phyloP scores from a whole-genome alignment of 1,140 invertebrate species.

The Euglossa dilemma region DNA sequence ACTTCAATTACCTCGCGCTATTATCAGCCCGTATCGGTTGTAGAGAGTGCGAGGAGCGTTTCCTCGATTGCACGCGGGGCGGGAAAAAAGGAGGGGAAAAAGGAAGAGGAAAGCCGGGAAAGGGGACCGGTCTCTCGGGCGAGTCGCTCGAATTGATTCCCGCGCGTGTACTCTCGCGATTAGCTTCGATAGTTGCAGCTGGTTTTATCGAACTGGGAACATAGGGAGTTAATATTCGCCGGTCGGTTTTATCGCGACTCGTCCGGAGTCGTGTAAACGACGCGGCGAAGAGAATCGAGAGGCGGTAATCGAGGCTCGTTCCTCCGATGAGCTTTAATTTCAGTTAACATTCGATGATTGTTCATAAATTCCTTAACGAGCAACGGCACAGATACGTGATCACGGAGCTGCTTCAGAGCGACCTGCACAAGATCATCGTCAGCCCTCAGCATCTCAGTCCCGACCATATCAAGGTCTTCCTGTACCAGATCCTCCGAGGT shows the following conservation, averaged over 20 bases:
- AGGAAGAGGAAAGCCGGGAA: not conserved
- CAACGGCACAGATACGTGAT: constrained; percentile 94
- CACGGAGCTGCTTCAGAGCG: constrained; percentile 99
- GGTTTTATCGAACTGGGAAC: not conserved
- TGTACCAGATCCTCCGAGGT: constrained; percentile 99
- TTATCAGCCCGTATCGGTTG: not conserved
- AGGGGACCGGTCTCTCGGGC: not conserved
- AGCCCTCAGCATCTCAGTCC: constrained; percentile 98
- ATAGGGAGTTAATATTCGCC: constrained; percentile 30
- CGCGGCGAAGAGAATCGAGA: constrained; percentile 37
- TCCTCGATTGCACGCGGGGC: too few species aligned
- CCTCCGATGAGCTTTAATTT: constrained; percentile 17
- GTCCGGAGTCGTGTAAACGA: constrained; percentile 24
- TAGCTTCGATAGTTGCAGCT: not conserved
- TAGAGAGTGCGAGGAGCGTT: not conserved
- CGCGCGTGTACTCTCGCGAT: not conserved
- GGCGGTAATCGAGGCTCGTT: constrained; percentile 20
- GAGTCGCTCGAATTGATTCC: not conserved
- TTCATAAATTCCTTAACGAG: constrained; percentile 84
- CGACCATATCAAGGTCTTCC: constrained; percentile 99
- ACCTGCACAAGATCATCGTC: constrained; percentile 99
- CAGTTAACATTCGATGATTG: constrained; percentile 37
- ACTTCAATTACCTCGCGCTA: not conserved
- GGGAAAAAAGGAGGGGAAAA: not conserved
- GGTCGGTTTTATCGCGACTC: not conserved